A percentile compares a stretch with the other conserved stretches of the same genome.
phyloP scores from a whole-genome alignment of 2,113 vertebrate species.

The Serinus canaria region DNA sequence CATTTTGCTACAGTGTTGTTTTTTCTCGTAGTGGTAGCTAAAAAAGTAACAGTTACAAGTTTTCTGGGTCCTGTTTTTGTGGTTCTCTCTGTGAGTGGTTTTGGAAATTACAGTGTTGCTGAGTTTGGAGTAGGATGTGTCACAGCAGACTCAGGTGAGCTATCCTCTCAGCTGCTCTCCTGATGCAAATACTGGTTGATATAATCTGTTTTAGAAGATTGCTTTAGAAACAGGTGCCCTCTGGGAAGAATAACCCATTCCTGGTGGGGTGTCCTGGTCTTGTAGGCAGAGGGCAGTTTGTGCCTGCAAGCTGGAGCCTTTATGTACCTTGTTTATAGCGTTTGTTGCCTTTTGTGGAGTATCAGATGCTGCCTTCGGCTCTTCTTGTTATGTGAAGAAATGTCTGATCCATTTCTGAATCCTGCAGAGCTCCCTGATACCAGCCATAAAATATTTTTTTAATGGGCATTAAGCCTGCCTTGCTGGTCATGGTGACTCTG shows the following conservation, averaged over 20 bases:
- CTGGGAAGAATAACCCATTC: not conserved
- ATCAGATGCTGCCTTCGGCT: not conserved
- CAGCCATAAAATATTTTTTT: not conserved
- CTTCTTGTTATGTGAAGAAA: not conserved
- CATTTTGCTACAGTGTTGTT: not conserved
- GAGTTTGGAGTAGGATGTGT: not conserved
- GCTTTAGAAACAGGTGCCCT: rapidly evolving
- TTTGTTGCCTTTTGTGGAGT: not conserved
- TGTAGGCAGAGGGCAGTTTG: not conserved
- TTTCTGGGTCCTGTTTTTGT: not conserved
- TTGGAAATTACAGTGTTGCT: rapidly evolving
- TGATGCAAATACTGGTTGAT: not conserved
- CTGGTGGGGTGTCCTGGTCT: not conserved
- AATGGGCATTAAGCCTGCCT: not conserved
- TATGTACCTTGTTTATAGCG: not conserved
- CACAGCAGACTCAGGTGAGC: not conserved
- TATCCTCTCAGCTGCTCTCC: not conserved
- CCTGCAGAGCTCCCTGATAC: not conserved
- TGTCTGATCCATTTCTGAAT: constrained; percentile 7
- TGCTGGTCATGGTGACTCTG: not conserved
- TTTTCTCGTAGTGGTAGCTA: rapidly evolving
- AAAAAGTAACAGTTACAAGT: not conserved
- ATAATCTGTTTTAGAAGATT: not conserved
- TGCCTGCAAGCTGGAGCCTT: not conserved
- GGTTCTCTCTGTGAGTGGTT: not conserved